Evolutionary conservation across 2,888 invertebrate genomes (phyloP).

Genomic region (Falcaria lacertinaria): DNA sequence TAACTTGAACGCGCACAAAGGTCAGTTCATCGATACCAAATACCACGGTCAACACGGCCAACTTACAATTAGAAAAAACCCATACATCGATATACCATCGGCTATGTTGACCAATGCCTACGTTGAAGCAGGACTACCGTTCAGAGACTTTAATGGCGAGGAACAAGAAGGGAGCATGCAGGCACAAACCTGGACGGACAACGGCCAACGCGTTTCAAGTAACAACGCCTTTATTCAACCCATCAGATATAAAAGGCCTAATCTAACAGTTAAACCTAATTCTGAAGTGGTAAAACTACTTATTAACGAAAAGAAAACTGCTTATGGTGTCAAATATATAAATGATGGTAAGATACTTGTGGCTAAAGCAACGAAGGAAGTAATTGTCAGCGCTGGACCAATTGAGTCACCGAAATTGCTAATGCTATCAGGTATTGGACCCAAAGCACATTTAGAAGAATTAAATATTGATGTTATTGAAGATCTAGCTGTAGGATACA

Average conservation of each 20-base stretch:
- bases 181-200: constrained; percentile 73
- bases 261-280: constrained; percentile 68
- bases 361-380: constrained; percentile 51
- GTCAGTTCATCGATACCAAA: constrained; percentile 58
- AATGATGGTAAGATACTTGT: constrained; percentile 26
- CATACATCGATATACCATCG: constrained; percentile 79
- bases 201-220: constrained; percentile 80
- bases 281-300: constrained; percentile 77
- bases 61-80: constrained; percentile 77
- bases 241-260: constrained; percentile 73
- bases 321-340: constrained; percentile 47
- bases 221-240: constrained; percentile 84
- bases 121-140: constrained; percentile 77
- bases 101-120: constrained; percentile 76
- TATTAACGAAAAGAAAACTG: constrained; percentile 63
- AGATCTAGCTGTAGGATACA: constrained; percentile 56
- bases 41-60: constrained; percentile 82
- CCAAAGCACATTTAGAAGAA: constrained; percentile 31
- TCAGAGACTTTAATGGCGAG: constrained; percentile 77
- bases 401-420: constrained; percentile 55
- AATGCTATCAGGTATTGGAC: constrained; percentile 37
- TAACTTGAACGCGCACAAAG: constrained; percentile 61
- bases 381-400: constrained; percentile 51
- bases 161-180: constrained; percentile 78
- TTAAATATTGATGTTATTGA: constrained; percentile 38